Conservation (phyloP, 2,888 invertebrate genomes). For the Scaeva pyrastri region DNA sequence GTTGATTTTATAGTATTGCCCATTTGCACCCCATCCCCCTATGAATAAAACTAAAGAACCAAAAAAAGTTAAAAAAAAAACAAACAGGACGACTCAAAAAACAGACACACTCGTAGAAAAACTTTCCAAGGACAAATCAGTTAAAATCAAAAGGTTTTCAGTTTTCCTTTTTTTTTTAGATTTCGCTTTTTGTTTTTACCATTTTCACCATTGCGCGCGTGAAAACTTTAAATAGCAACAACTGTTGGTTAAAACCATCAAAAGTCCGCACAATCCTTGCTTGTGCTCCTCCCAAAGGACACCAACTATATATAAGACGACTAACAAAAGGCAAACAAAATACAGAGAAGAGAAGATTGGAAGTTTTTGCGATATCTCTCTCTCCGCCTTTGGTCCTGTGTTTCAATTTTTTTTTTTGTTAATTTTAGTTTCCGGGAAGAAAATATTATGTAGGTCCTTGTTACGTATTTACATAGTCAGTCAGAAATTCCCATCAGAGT, state of each 20-base stretch:
- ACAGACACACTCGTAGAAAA: neutral
- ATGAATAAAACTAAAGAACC: slow-evolving; percentile 23
- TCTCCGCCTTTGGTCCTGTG: slow-evolving; percentile 4
- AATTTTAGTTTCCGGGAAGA: slow-evolving; percentile 1
- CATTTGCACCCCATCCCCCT: slow-evolving; percentile 39
- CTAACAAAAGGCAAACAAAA: slow-evolving; percentile 11
- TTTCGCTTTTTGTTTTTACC: slow-evolving; percentile 32
- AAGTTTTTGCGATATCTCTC: slow-evolving; percentile 5
- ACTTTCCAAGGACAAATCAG: slow-evolving; percentile 60
- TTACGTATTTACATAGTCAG: slow-evolving; percentile 18
- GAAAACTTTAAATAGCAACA: slow-evolving; percentile 60
- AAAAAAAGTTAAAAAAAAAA: slow-evolving; percentile 6
- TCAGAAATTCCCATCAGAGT: slow-evolving; percentile 19
- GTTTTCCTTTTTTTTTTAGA: neutral
- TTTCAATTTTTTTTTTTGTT: neutral
- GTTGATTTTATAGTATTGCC: slow-evolving; percentile 60
- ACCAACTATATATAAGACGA: neutral
- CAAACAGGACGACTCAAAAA: neutral
- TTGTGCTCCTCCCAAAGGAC: neutral
- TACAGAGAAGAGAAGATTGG: neutral
- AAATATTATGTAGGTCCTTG: slow-evolving; percentile 26
- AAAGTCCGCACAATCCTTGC: slow-evolving; percentile 30
- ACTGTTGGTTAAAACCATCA: slow-evolving; percentile 45
- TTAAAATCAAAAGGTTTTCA: slow-evolving; percentile 63
- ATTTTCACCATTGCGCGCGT: slow-evolving; percentile 62